Base-by-base conservation (phyloP, 2,797 vertebrate species). In the Oreortyx pictus region DNA sequence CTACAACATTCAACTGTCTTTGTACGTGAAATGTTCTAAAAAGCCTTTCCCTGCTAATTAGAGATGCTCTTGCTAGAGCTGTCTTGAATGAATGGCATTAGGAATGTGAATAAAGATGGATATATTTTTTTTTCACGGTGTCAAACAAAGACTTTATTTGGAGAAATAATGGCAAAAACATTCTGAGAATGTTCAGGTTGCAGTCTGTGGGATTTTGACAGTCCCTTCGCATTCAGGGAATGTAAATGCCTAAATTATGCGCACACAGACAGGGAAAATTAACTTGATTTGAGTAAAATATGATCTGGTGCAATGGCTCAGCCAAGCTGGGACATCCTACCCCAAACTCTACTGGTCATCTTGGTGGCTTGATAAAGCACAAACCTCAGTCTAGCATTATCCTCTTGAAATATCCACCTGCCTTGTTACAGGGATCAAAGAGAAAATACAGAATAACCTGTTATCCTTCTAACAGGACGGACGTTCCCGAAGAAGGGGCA, bases 401-500 rank as follows among this genome's bases (percentile, higher is more conserved):
- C 50, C 25, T 65, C 76, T 56, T 50, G 27, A 47, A 76, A 89
- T 56, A 27, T 37, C 70, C 85, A 41, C 20, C 24, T 83, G 47
- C 24, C 37, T 31, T 62, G 9, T 39, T 27, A 16, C 15, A 14
- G 29, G 70, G 35, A 2, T 82, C 47, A 76, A 49, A 83, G 41
- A 67, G 20, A 65, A 88, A 64, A 61, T 68, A 56, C 73, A 88
- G 76, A 76, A 39, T 88, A 78, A 90, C 65, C 49, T 94, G 93
- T 89, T 93, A 5, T 94, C 5, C 90, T 94, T 92, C 92, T 88
- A 85, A 95, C 98, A 99, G 99, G 99, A 97, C 98, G 99, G 96
- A 99, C 99, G 39, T 99, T 99, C 97, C 99, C 99, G 89, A 99
- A 99, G 98, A 99, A 99, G 97, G 99, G 99, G 81, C 99, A 99